phyloP scores from a whole-genome alignment of 1,140 invertebrate genomes.

The Sarcophaga peregrina region DNA sequence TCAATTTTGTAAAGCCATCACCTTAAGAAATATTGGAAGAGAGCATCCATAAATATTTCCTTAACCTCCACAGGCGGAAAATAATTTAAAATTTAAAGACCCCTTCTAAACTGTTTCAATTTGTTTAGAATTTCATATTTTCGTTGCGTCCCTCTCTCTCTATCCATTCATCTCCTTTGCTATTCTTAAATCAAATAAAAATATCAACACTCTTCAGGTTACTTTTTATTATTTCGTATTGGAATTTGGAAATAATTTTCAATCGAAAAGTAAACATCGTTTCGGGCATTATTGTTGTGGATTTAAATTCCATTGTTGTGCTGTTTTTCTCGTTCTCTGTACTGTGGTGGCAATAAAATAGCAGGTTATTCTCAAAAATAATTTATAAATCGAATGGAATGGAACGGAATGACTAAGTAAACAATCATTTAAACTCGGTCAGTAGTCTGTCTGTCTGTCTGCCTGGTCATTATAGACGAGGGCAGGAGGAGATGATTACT shows the following conservation, averaged over 20 bases:
- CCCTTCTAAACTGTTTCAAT: no score
- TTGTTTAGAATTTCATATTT: no score
- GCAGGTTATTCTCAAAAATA: not conserved
- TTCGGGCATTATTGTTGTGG: not conserved
- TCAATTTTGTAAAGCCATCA: no score
- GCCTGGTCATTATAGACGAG: not conserved
- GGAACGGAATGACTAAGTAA: slow-evolving; percentile 5
- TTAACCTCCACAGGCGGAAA: no score
- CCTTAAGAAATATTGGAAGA: no score
- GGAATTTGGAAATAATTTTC: not conserved
- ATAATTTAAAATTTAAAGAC: no score
- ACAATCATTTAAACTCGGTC: slow-evolving; percentile 32
- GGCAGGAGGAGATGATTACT: not conserved
- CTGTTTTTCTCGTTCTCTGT: not conserved
- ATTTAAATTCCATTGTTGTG: not conserved
- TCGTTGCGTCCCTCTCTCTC: no score
- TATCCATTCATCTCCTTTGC: no score
- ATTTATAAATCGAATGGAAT: not conserved
- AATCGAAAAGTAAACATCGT: not conserved
- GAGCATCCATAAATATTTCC: no score
- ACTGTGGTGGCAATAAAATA: not conserved
- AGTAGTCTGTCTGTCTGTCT: not conserved
- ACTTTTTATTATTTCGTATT: no score
- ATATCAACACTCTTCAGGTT: no score
- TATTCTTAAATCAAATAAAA: no score